Conservation (phyloP, 2,113 vertebrate genomes). For the Notarius lentiginosus region DNA sequence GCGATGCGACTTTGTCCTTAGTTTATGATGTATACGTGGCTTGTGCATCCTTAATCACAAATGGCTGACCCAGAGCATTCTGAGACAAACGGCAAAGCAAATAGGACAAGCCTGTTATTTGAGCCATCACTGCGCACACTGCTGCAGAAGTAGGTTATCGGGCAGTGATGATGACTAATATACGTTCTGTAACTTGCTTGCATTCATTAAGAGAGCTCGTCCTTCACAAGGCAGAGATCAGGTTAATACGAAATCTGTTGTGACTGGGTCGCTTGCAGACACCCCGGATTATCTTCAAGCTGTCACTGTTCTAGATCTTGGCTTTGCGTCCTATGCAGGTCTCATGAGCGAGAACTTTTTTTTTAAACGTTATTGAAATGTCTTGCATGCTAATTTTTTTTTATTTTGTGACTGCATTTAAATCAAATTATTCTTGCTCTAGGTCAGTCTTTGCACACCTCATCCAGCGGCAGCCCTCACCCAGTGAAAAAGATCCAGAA, state of each 20-base stretch:
- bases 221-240: not conserved
- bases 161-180: not conserved
- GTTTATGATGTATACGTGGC: not conserved
- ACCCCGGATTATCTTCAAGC: not conserved
- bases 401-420: too few relatives aligned
- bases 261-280: not conserved
- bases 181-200: not conserved
- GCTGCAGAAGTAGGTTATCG: not conserved
- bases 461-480: slow-evolving; percentile 82
- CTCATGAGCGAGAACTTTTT: too few relatives aligned
- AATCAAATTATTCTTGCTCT: slow-evolving; percentile 17
- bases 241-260: not conserved
- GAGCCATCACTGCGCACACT: not conserved
- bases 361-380: too few relatives aligned
- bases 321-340: not conserved
- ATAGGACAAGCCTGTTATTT: not conserved
- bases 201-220: not conserved
- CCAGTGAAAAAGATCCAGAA: slow-evolving; percentile 92
- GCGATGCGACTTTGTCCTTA: not conserved
- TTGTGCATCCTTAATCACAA: not conserved
- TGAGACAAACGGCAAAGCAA: not conserved
- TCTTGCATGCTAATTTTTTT: too few relatives aligned
- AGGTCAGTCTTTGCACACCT: slow-evolving; percentile 92
- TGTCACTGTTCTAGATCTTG: not conserved
- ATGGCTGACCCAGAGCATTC: slow-evolving; percentile 1